Evolutionary conservation across 1,140 invertebrate species (phyloP).

Genomic region (Drosophila tropicalis): DNA sequence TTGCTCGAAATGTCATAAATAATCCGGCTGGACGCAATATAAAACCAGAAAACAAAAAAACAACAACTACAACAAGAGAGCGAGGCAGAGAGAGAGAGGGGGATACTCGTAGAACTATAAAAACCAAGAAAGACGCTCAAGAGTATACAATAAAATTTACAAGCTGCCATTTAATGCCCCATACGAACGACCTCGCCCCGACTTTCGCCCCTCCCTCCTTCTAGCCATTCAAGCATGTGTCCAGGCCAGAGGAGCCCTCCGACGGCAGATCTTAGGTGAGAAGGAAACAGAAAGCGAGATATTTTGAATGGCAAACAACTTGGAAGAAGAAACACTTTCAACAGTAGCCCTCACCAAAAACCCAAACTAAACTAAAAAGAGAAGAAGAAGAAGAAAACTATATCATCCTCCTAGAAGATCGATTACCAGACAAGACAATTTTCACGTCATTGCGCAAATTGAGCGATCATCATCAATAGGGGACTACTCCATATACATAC

Average conservation of each 20-base stretch:
- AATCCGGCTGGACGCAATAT: constrained; percentile 55
- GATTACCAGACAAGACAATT: constrained; percentile 63
- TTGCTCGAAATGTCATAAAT: constrained; percentile 76
- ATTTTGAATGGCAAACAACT: constrained; percentile 27
- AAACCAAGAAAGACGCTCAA: constrained; percentile 57
- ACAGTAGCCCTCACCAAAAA: constrained; percentile 55
- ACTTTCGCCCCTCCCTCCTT: neutral
- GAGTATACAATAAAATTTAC: constrained; percentile 81
- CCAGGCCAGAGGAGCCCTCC: no score
- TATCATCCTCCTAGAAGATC: constrained; percentile 57
- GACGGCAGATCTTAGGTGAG: no score
- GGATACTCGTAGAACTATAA: constrained; percentile 45
- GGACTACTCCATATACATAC: constrained; percentile 17
- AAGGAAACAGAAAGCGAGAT: neutral
- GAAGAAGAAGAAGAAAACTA: neutral
- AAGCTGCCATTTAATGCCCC: constrained; percentile 55
- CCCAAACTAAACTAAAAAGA: constrained; percentile 20
- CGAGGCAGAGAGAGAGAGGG: neutral
- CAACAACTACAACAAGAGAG: constrained; percentile 9
- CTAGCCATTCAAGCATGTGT: neutral
- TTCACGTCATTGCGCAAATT: constrained; percentile 81
- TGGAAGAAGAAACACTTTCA: constrained; percentile 4
- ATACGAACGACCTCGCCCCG: neutral
- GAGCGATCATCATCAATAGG: constrained; percentile 73
- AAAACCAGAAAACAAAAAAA: constrained; percentile 63